phyloP scores from a whole-genome alignment of 2,113 vertebrate genomes.

The Pangasianodon hypophthalmus region DNA sequence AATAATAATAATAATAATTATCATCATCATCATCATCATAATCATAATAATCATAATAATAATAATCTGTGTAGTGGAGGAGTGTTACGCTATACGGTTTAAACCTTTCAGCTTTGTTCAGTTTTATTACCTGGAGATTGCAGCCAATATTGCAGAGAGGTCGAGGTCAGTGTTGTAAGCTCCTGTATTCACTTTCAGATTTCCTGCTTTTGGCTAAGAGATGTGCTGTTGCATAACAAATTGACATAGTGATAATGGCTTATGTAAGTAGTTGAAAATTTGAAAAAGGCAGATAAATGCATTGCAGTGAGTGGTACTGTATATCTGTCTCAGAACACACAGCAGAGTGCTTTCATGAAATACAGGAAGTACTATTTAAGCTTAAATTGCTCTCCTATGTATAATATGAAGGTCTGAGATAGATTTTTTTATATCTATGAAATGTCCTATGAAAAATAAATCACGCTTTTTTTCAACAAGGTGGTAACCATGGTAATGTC shows the following conservation, averaged over 20 bases:
- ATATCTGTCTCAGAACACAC: neutral
- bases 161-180: neutral
- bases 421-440: neutral
- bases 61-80: neutral
- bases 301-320: neutral
- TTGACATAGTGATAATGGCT: neutral
- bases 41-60: too few species aligned
- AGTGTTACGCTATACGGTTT: neutral
- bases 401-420: neutral
- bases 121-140: slow-evolving; percentile 1
- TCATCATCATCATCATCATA: too few species aligned
- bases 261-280: neutral
- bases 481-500: neutral
- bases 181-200: neutral
- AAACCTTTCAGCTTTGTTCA: slow-evolving; percentile 5
- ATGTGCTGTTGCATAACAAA: neutral
- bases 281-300: neutral
- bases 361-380: neutral
- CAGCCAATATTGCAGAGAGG: neutral
- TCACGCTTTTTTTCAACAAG: too few species aligned
- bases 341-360: neutral
- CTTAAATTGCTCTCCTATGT: neutral
- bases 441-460: too few species aligned
- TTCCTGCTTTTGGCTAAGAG: neutral
- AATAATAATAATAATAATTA: neutral